Evolutionary conservation across 1,140 invertebrate genomes (phyloP), one percentile per base, ranked within the genome.

Genomic region (Cydia fagiglandana): DNA sequence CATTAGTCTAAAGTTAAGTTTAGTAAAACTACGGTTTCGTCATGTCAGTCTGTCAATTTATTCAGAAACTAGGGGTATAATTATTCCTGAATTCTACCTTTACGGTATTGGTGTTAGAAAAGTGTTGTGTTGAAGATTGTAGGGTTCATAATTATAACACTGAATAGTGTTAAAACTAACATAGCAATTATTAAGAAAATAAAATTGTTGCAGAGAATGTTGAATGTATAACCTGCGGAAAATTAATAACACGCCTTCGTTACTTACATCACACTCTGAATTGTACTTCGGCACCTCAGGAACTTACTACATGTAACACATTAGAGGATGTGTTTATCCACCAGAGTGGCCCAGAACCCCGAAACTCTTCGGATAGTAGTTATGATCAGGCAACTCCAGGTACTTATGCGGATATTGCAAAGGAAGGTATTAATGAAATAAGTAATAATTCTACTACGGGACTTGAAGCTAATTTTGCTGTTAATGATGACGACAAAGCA

Each of bases 181-280:
- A 28, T 28, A 4, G 10, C 13, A 9, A 3, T 64, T 64, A 64
- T 64, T 9, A 6, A 24, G 17, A 7, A 10, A n/a, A 15, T 53
- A n/a, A 15, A 30, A 38, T 66, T 66, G 24, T 70, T 70, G 5
- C 66, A 70, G 66, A 41, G 3, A 5, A 12, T 30, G 15, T 53
- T 53, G 15, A 17, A 53, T 53, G 73, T 13, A 13, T 38, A 12
- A 45, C 38, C 12, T 73, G 70, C 15, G 70, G 70, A 17, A 13
- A 74, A 34, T 64, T 64, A 17, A 38, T 75, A n/a, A 41, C 24
- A 38, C 66, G 66, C 2, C 34, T 15, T 17, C 15, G 41, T 12
- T 70, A 41, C 66, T 38, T 70, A 38, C 13, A 38, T 17, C 66
- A 70, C 30, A 41, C 20, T n/a, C n/a, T 70, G 66, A 41, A 38